Conservation (phyloP, 1,140 invertebrate genomes). For the Drosophila littoralis region DNA sequence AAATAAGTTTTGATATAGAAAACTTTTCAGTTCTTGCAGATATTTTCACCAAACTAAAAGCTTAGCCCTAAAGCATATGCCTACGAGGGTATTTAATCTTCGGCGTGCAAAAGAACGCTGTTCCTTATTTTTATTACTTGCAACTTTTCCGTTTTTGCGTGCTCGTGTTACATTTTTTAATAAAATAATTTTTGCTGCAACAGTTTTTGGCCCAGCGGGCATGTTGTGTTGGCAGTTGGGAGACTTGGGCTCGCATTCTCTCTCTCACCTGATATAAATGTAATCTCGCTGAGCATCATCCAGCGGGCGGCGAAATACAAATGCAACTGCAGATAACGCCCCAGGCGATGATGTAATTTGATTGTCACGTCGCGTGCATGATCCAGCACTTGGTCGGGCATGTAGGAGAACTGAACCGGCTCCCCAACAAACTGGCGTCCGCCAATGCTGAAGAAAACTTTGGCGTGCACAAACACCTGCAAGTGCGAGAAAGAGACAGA, state of each 20-base stretch:
- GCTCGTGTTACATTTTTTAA: slow-evolving; percentile 56
- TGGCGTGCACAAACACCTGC: slow-evolving; percentile 89
- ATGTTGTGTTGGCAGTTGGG: slow-evolving; percentile 1
- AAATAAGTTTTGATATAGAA: too few species aligned
- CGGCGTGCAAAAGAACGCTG: too few species aligned
- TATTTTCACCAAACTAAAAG: too few species aligned
- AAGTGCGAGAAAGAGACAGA: slow-evolving; percentile 22
- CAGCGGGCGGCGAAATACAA: slow-evolving; percentile 93
- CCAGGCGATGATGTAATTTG: slow-evolving; percentile 91
- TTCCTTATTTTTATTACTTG: not conserved
- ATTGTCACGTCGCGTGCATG: slow-evolving; percentile 93
- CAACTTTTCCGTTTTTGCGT: slow-evolving; percentile 41
- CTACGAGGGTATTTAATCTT: too few species aligned
- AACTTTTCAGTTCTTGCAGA: too few species aligned
- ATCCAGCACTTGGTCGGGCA: slow-evolving; percentile 92
- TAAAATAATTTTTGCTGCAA: slow-evolving; percentile 64
- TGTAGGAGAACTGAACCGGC: slow-evolving; percentile 87
- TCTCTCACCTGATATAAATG: slow-evolving; percentile 90
- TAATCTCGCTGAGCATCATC: slow-evolving; percentile 95
- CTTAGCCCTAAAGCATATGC: too few species aligned
- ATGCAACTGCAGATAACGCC: slow-evolving; percentile 90
- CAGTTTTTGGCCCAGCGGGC: slow-evolving; percentile 42
- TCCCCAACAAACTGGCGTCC: slow-evolving; percentile 88
- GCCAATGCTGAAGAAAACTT: slow-evolving; percentile 91
- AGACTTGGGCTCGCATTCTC: not conserved